Evolutionary conservation across 1,140 invertebrate genomes (phyloP), one percentile per base, ranked within the genome.

Genomic region (Olivierus martensii): DNA sequence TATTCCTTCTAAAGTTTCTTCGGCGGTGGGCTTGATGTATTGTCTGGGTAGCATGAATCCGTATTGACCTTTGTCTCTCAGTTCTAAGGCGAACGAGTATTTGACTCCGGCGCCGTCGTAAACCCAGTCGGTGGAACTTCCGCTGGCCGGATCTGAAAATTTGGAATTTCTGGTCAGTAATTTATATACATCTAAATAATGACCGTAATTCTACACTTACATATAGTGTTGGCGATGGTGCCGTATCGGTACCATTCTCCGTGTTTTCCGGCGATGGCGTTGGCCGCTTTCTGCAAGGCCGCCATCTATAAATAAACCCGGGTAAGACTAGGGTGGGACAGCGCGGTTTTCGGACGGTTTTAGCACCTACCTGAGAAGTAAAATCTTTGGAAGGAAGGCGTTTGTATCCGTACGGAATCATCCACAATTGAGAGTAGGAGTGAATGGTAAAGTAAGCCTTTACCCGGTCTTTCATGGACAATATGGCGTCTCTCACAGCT

Each of bases 361-460:
- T n/a, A n/a, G n/a, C n/a, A 84, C 74, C 18, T 66, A 70, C 71
- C 28, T 76, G 62, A 15, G 65, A 59, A 12, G 66, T 61, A 56
- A 72, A 72, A 52, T 74, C 71, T 10, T 63, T 45, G 28, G 75
- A 74, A n/a, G 69, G 51, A 3, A 60, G 41, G 11, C 49, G 53
- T 51, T 78, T 80, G 62, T 76, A 83, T 21, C 82, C 83, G 79
- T 81, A 85, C 11, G 82, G 82, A 60, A 82, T 81, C 4, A 85
- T 52, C 61, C 61, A 63, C 11, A 62, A n/a, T 45, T 63, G 62
- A 6, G 57, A 59, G 37, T 62, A 63, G 3, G 62, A 58, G 28
- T 63, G 62, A 10, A 63, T 46, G 3, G 58, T 51, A 22, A 63
- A 12, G 17, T 45, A 63, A 9, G 49, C 56, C 12, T 52, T 46